Conservation (phyloP, 2,888 invertebrate genomes). For the Portevinia maculata region DNA sequence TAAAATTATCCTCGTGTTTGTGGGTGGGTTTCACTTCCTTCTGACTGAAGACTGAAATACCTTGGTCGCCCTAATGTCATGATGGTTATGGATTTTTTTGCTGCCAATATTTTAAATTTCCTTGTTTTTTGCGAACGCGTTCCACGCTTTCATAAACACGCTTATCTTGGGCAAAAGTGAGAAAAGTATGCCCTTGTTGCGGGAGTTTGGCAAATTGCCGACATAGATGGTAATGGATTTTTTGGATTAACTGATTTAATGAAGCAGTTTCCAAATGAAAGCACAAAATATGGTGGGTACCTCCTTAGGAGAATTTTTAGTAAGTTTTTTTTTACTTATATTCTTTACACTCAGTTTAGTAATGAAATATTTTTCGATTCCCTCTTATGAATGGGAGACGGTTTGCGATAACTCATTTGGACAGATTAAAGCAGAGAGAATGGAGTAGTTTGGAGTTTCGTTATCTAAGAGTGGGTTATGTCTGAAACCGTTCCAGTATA, state of each 20-base stretch:
- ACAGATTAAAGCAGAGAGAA: no score
- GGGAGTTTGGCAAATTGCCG: slow-evolving; percentile 46
- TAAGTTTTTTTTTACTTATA: background rate
- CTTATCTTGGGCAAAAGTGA: slow-evolving; percentile 35
- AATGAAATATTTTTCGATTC: no score
- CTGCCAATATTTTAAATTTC: slow-evolving; percentile 54
- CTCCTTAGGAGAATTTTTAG: background rate
- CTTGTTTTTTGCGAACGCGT: slow-evolving; percentile 10
- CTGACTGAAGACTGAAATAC: slow-evolving; percentile 16
- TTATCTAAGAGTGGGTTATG: no score
- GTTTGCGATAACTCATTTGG: no score
- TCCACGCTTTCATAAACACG: slow-evolving; percentile 18
- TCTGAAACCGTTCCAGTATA: no score
- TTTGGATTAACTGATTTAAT: slow-evolving; percentile 15
- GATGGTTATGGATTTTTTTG: slow-evolving; percentile 42
- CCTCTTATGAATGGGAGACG: no score
- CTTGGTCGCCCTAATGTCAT: slow-evolving; percentile 1
- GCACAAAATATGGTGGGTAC: slow-evolving; percentile 30
- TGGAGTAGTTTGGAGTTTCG: no score
- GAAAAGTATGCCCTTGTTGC: slow-evolving; percentile 28
- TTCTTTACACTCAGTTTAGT: no score
- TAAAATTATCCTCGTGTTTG: slow-evolving; percentile 46
- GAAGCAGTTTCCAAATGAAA: slow-evolving; percentile 32
- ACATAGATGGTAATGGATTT: background rate
- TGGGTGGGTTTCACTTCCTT: slow-evolving; percentile 10